Evolutionary conservation across 1,140 invertebrate species (phyloP).

Genomic region (Neocloeon triangulifer): DNA sequence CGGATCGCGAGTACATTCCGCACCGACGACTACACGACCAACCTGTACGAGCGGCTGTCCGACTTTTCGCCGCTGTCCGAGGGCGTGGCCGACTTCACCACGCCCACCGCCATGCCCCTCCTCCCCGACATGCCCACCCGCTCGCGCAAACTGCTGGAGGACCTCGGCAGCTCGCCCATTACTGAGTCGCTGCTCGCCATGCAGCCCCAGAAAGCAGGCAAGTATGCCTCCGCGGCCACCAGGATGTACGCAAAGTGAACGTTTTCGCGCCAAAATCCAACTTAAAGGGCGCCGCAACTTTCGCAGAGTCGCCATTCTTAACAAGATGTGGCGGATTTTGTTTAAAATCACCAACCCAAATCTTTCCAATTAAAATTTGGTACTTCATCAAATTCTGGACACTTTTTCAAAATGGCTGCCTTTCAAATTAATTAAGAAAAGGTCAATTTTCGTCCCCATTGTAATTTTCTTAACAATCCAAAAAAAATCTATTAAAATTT

Average conservation of each 20-base stretch:
- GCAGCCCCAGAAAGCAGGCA: constrained; percentile 19
- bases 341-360: too few relatives aligned
- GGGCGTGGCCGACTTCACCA: constrained; percentile 24
- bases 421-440: too few relatives aligned
- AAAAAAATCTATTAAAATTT: too few relatives aligned
- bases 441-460: too few relatives aligned
- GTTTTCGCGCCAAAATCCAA: too few relatives aligned
- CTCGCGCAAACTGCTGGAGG: constrained; percentile 31
- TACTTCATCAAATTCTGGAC: too few relatives aligned
- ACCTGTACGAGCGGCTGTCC: constrained; percentile 19
- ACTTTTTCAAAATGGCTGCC: too few relatives aligned
- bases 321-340: too few relatives aligned
- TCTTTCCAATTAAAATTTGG: too few relatives aligned
- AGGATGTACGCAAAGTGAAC: constrained; percentile 9
- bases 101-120: constrained; percentile 36
- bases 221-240: constrained; percentile 14
- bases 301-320: too few relatives aligned
- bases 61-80: constrained; percentile 22
- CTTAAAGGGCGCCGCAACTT: background rate
- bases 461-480: too few relatives aligned
- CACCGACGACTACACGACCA: constrained; percentile 20
- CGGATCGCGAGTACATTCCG: constrained; percentile 25
- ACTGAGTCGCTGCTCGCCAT: constrained; percentile 14
- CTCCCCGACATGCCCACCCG: constrained; percentile 34
- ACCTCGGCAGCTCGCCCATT: constrained; percentile 29